phyloP scores from a whole-genome alignment of 2,888 invertebrate genomes.

The Troglohyphantes excavatus region DNA sequence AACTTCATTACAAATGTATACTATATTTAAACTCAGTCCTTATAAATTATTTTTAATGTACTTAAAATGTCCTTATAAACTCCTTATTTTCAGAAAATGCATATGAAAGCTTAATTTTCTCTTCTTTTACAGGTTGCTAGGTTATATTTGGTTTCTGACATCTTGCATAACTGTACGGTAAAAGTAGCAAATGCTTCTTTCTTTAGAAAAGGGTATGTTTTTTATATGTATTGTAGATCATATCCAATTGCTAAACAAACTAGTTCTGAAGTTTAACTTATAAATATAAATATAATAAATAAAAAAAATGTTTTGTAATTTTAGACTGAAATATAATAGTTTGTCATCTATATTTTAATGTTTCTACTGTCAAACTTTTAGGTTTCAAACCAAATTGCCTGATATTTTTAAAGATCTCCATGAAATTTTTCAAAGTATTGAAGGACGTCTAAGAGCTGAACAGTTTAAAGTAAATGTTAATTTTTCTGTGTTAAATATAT shows the following conservation, averaged over 20 bases:
- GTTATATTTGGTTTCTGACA: conserved; percentile 97
- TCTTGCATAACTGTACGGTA: conserved; percentile 97
- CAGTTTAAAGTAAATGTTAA: conserved; percentile 88
- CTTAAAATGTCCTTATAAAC: not conserved
- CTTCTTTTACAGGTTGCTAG: conserved; percentile 87
- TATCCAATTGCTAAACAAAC: not conserved
- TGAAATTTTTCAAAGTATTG: conserved; percentile 88
- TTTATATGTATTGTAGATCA: not conserved
- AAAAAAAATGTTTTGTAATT: not conserved
- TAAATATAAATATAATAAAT: too few species aligned
- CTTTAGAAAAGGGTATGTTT: conserved; percentile 90
- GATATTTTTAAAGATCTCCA: conserved; percentile 90
- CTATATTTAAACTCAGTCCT: too few species aligned
- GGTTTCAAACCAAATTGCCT: conserved; percentile 88
- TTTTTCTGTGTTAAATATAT: conserved; percentile 23
- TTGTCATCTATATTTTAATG: too few species aligned
- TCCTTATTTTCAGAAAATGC: not conserved
- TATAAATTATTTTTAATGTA: too few species aligned
- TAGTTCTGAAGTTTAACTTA: too few species aligned
- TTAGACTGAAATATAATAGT: too few species aligned
- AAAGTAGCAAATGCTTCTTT: conserved; percentile 98
- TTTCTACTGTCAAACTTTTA: conserved; percentile 1
- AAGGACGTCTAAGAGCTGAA: conserved; percentile 95
- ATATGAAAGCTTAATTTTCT: not conserved
- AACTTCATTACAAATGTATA: too few species aligned